Percentiles rank a stretch among this genome's conserved stretches.
These are phyloP conservation scores for Heliopora coerulea DNA, from an alignment of 92 coral and sea anemone genomes.

Conservation along the genomic window DNA sequence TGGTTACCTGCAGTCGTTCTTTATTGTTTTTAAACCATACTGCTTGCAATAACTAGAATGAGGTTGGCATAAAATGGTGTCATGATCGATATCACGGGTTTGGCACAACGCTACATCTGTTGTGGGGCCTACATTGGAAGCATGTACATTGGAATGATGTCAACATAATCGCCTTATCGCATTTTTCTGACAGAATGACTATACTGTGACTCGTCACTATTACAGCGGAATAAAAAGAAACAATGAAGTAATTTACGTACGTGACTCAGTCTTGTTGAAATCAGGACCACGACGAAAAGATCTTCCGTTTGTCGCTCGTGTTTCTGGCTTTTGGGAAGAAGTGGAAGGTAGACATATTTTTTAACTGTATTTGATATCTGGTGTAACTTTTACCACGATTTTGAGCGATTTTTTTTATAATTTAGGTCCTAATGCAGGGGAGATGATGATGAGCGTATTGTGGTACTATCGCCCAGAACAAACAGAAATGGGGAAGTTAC, in stretches of 20 bases:
- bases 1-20: no score
- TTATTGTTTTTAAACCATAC: no score
- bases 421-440: constrained; percentile 96
- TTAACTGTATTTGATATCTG: no score
- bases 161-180: no score
- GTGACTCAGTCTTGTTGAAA: constrained; percentile 94
- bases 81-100: no score
- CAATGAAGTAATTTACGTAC: constrained; percentile 92
- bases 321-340: constrained; percentile 99
- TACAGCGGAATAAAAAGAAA: constrained; percentile 95
- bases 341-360: constrained; percentile 61
- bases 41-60: no score
- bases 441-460: constrained; percentile 99
- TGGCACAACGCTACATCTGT: no score
- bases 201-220: constrained; percentile 81
- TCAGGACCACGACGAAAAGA: constrained; percentile 96
- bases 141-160: no score
- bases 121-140: no score
- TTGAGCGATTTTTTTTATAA: no score
- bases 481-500: constrained; percentile 87
- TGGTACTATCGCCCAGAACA: constrained; percentile 99
- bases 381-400: no score
- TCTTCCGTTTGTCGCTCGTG: constrained; percentile 94
- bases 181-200: constrained; percentile 70
- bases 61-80: no score